These are phyloP conservation scores for Allacma fusca DNA, from an alignment of 2,888 invertebrate genomes.

Conservation along the genomic window DNA sequence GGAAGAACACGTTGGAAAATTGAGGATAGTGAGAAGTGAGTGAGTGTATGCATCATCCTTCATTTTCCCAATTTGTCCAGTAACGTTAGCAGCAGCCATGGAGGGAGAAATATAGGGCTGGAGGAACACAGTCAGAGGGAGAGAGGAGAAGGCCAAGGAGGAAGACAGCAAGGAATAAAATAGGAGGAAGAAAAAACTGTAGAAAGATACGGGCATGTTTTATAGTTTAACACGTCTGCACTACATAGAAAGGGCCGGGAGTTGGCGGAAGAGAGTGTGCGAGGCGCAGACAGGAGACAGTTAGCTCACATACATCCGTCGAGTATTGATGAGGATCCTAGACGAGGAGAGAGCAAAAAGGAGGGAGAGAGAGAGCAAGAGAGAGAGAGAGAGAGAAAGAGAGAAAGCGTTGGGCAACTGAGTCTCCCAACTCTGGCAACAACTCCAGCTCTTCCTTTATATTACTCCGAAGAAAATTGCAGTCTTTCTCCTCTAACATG, in stretches of 20 bases:
- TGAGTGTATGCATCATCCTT: slow-evolving; percentile 1
- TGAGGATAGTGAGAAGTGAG: neutral
- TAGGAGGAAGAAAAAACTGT: slow-evolving; percentile 15
- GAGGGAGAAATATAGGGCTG: neutral
- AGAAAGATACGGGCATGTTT: slow-evolving; percentile 40
- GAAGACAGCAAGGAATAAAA: slow-evolving; percentile 6
- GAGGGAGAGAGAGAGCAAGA: slow-evolving; percentile 14
- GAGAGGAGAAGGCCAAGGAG: slow-evolving; percentile 25
- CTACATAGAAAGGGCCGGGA: slow-evolving; percentile 18
- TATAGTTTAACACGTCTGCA: slow-evolving; percentile 41
- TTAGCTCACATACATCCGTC: slow-evolving; percentile 25
- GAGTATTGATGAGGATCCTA: slow-evolving; percentile 46
- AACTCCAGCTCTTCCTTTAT: slow-evolving; percentile 7
- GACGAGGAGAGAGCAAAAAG: slow-evolving; percentile 1
- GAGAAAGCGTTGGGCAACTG: neutral
- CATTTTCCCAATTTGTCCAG: neutral
- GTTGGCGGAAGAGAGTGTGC: slow-evolving; percentile 33
- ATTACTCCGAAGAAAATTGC: slow-evolving; percentile 8
- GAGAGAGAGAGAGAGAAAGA: neutral
- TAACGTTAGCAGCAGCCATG: neutral
- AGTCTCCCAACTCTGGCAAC: slow-evolving; percentile 2
- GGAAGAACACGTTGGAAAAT: neutral
- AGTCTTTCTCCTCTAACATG: slow-evolving; percentile 16
- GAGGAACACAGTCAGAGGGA: slow-evolving; percentile 19
- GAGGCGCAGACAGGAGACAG: slow-evolving; percentile 44